These are phyloP conservation scores for Petrocephalus microphthalmus DNA, from an alignment of 2,113 vertebrate genomes.

Conservation along the genomic window DNA sequence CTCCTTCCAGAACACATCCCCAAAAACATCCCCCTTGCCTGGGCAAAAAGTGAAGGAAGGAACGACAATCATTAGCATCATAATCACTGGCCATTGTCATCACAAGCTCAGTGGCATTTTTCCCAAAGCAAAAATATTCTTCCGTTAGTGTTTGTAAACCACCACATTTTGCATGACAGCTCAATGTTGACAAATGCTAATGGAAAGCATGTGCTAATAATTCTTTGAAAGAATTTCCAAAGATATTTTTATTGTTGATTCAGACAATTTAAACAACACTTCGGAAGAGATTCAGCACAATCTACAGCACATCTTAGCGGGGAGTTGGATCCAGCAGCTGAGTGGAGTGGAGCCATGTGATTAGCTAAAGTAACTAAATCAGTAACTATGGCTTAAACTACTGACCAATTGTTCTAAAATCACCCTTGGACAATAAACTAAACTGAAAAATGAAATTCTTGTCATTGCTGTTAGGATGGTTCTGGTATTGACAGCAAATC, in stretches of 20 bases:
- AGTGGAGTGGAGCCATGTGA: too few relatives aligned
- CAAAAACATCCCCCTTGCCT: slow-evolving; percentile 98
- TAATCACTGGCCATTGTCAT: neutral
- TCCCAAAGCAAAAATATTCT: neutral
- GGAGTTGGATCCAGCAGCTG: neutral
- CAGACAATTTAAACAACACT: neutral
- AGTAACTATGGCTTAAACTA: neutral
- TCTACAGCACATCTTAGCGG: neutral
- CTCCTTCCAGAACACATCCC: slow-evolving; percentile 98
- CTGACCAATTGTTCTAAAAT: neutral
- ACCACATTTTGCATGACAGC: neutral
- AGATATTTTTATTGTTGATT: neutral
- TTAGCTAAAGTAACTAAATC: neutral
- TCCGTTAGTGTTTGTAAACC: neutral
- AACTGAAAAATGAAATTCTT: neutral
- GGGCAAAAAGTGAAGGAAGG: slow-evolving; percentile 11
- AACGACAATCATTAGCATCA: neutral
- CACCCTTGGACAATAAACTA: neutral
- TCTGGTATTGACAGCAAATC: neutral
- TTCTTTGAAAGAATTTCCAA: neutral
- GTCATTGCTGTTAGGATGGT: neutral
- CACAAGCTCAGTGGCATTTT: neutral
- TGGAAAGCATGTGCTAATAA: neutral
- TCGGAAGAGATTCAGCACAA: neutral
- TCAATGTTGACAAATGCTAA: neutral